Base-by-base conservation (phyloP, 53 echinoderm and acorn worm species). In the Apostichopus leukothele region DNA sequence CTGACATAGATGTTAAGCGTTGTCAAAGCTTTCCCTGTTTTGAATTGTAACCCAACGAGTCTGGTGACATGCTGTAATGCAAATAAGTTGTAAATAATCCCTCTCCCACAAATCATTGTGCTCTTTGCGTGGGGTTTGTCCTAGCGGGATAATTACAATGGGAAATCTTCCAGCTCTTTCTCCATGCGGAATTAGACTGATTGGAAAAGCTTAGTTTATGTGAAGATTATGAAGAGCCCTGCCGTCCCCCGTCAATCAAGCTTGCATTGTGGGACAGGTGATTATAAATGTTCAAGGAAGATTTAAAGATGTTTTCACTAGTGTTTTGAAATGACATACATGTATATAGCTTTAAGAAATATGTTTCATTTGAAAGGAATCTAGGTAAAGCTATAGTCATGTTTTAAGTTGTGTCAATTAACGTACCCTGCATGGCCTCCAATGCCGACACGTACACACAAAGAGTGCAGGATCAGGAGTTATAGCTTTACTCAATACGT, bases 41-140 rank as follows among this genome's bases (percentile, higher is more conserved):
- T 18, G 6, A 18, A 71, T n/a, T 14, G 71, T 71, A 71, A 18
- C 71, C 71, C 71, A n/a, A 18, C 21, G 71, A 71, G 6, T 19
- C 6, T 71, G 6, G 18, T 71, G 71, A 71, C 71, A 71, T 71
- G 18, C 71, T n/a, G 71, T 71, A 71, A 71, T 71, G 71, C 71
- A 71, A 71, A 71, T 71, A 71, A 71, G 71, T 19, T 19, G 20
- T 71, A 71, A 71, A 71, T 71, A 71, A 71, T 71, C 18, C 71
- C 71, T n/a, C 18, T 71, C 71, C 18, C 71, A 71, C 71, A 71
- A 71, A 71, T 71, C 71, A 71, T 71, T 71, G 20, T 71, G 71
- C 16, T 19, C 18, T 16, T 19, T 18, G 6, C 68, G n/a, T 71
- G 71, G 71, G 20, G 71, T 71, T 71, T 71, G 20, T 71, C 71